These are phyloP conservation scores for Nasonia longicornis DNA, from an alignment of 1,140 invertebrate species.

Conservation along the genomic window DNA sequence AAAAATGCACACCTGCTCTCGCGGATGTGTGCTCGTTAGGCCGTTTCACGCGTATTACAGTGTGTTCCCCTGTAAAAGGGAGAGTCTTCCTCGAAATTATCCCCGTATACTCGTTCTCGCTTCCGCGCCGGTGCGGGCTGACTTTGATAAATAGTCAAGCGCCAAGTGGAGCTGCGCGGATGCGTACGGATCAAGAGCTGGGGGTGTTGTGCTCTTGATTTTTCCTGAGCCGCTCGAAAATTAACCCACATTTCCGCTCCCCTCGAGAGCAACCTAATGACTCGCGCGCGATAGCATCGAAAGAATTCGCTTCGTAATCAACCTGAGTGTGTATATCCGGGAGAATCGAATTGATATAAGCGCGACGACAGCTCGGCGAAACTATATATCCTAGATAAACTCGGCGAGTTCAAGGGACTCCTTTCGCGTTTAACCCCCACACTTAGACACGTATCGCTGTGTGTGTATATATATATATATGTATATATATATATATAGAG, in stretches of 20 bases:
- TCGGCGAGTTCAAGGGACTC: constrained; percentile 36
- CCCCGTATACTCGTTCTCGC: background rate
- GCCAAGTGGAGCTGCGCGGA: background rate
- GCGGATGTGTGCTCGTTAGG: constrained; percentile 15
- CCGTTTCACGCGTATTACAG: constrained; percentile 32
- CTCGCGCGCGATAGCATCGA: too few species aligned
- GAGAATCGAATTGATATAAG: constrained; percentile 2
- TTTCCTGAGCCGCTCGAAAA: constrained; percentile 22
- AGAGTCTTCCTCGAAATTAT: constrained; percentile 31
- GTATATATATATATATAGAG: background rate
- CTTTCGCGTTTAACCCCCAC: constrained; percentile 32
- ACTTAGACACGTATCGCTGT: constrained; percentile 22
- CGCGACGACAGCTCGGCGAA: constrained; percentile 29
- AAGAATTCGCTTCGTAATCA: background rate
- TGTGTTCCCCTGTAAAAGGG: background rate
- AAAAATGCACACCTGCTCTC: constrained; percentile 16
- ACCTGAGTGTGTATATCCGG: background rate
- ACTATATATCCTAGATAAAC: constrained; percentile 45
- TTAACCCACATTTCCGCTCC: constrained; percentile 35
- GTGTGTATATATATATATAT: too few species aligned
- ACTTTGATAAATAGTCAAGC: constrained; percentile 48
- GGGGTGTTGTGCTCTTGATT: constrained; percentile 32
- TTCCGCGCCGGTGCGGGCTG: background rate
- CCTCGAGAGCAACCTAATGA: too few species aligned
- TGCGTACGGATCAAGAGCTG: background rate